Conservation (phyloP, 1,140 invertebrate species). For the Panonychus citri region DNA sequence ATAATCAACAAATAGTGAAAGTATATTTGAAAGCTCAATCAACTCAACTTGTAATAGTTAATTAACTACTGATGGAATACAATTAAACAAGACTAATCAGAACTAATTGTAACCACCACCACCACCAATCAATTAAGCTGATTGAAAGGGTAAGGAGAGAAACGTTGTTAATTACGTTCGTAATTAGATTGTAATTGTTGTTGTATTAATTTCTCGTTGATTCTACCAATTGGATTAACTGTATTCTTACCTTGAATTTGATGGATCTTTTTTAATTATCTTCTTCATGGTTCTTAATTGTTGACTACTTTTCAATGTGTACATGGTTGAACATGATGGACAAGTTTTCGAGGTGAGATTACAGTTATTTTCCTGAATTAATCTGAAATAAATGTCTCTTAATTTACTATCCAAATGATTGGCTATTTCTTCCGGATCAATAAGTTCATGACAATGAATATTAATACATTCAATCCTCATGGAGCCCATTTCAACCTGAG, state of each 20-base stretch:
- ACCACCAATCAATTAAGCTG: no score
- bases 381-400: conserved; percentile 22
- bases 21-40: no score
- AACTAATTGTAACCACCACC: no score
- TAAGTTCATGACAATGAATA: conserved; percentile 16
- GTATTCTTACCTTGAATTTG: conserved; percentile 2
- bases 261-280: conserved; percentile 11
- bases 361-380: conserved; percentile 22
- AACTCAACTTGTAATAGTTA: no score
- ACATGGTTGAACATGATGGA: conserved; percentile 22
- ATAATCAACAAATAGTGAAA: no score
- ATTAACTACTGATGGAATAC: no score
- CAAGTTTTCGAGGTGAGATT: conserved; percentile 24
- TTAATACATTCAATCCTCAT: conserved; percentile 23
- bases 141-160: no score
- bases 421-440: conserved; percentile 23
- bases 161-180: no score
- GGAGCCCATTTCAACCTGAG: conserved; percentile 18
- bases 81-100: no score
- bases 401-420: conserved; percentile 15
- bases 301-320: conserved; percentile 6
- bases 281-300: conserved; percentile 8
- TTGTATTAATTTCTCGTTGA: no score
- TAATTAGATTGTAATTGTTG: no score
- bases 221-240: background rate